These are phyloP conservation scores for Pollenia amentaria DNA, from an alignment of 2,888 invertebrate genomes.

Conservation along the genomic window DNA sequence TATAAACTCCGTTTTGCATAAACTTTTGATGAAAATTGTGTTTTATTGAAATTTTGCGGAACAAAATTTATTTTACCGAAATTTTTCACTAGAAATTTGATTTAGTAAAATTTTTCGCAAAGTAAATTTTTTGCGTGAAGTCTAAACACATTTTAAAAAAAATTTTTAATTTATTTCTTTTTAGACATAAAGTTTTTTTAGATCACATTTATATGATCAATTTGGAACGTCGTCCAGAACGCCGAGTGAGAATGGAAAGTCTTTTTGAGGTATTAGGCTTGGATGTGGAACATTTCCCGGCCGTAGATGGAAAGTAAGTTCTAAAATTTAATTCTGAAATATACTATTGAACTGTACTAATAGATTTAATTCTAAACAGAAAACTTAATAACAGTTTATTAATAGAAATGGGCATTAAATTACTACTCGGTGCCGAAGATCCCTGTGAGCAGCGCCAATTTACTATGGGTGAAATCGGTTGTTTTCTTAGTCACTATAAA, in stretches of 20 bases:
- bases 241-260: slow-evolving; percentile 91
- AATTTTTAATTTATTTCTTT: slow-evolving; percentile 28
- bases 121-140: too few species aligned
- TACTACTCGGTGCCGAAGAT: slow-evolving; percentile 94
- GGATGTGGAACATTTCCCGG: slow-evolving; percentile 90
- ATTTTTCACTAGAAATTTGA: too few species aligned
- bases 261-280: slow-evolving; percentile 93
- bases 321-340: neutral
- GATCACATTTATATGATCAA: slow-evolving; percentile 97
- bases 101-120: too few species aligned
- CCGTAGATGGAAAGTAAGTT: slow-evolving; percentile 94
- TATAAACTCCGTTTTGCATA: too few species aligned
- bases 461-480: slow-evolving; percentile 99
- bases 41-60: too few species aligned
- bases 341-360: neutral
- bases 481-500: slow-evolving; percentile 97
- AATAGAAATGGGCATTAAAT: slow-evolving; percentile 87
- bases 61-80: too few species aligned
- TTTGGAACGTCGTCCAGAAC: slow-evolving; percentile 91
- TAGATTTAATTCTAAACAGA: slow-evolving; percentile 84
- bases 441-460: slow-evolving; percentile 96
- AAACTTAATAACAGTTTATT: slow-evolving; percentile 87
- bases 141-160: too few species aligned
- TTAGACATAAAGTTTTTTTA: slow-evolving; percentile 88
- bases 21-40: too few species aligned